phyloP scores from a whole-genome alignment of 2,113 vertebrate genomes.

The Ciconia maguari region DNA sequence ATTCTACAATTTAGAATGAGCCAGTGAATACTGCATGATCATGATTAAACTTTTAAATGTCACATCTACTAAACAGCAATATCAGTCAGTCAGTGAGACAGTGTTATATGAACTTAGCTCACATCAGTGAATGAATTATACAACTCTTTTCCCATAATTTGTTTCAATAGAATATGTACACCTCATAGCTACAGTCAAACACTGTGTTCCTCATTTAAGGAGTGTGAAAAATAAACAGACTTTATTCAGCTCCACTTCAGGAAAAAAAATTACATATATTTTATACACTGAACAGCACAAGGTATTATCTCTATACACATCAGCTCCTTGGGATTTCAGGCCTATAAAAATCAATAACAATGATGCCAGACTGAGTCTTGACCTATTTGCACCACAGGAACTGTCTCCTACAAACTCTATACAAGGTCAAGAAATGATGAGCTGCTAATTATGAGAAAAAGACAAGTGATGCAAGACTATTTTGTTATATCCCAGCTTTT shows the following conservation, averaged over 20 bases:
- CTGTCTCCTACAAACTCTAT: not conserved
- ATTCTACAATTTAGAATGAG: conserved; percentile 5
- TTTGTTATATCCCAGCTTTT: not conserved
- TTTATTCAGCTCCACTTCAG: not conserved
- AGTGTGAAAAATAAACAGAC: conserved; percentile 39
- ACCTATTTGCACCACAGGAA: not conserved
- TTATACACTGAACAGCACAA: not conserved
- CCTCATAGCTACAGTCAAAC: conserved; percentile 27
- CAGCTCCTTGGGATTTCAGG: not conserved
- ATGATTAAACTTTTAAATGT: conserved; percentile 66
- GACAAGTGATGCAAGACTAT: not conserved
- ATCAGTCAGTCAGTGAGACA: conserved; percentile 55
- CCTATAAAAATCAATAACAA: not conserved
- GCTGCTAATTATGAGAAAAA: not conserved
- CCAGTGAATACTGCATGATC: conserved; percentile 20
- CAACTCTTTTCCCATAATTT: conserved; percentile 20
- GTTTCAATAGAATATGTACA: conserved; percentile 23
- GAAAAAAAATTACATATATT: not conserved
- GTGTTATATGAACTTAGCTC: conserved; percentile 50
- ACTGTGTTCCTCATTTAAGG: conserved; percentile 11
- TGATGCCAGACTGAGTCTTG: not conserved
- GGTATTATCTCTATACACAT: not conserved
- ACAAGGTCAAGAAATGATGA: not conserved
- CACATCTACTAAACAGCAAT: conserved; percentile 31
- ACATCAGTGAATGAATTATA: conserved; percentile 43